Base-by-base conservation (phyloP, 2,797 vertebrate genomes). In the Rhabdophis nuchalis region DNA sequence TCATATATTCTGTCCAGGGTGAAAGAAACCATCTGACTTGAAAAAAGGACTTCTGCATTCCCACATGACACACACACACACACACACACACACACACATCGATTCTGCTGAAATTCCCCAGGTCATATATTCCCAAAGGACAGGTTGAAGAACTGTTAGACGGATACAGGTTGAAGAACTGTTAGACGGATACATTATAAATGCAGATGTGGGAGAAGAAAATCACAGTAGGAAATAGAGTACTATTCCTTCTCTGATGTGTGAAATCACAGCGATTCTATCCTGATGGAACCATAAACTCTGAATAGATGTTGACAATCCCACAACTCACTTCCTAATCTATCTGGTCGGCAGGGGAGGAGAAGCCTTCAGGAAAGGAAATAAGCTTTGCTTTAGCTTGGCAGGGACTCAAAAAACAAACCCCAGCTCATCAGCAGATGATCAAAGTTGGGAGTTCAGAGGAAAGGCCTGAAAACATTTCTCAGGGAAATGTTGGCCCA, bases 381-480 rank as follows among this genome's bases (percentile, higher is more conserved):
- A 93, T 8, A 91, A 95, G 86, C 94, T 93, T 82, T 85, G 82
- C 86, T 89, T 86, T 36, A 1, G 18, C 89, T 91, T 92, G 95
- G 29, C 0, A 10, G 91, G 54, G 64, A 93, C 95, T 87, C 93
- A 72, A 91, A 92, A 92, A 86, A 46, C n/a, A 46, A 46, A 46
- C 41, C 46, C 46, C 46, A 46, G 5, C 77, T 53, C 93, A 91
- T 77, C 95, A 95, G 93, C 94, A 92, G 91, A 90, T 93, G 91
- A 92, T 64, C 93, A 88, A 89, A 92, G 94, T 92, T 91, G 86
- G 57, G 89, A 94, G 94, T 88, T 94, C 58, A 32, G 68, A 60
- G 86, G 91, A 95, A 95, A 95, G 89, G 91, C 86, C 93, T 88
- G 1, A 4, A 85, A 93, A 87, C 86, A 93, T n/a, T 1, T 93